Evolutionary conservation across 1,140 invertebrate species (phyloP).

Genomic region (Heliconius melpomene): DNA sequence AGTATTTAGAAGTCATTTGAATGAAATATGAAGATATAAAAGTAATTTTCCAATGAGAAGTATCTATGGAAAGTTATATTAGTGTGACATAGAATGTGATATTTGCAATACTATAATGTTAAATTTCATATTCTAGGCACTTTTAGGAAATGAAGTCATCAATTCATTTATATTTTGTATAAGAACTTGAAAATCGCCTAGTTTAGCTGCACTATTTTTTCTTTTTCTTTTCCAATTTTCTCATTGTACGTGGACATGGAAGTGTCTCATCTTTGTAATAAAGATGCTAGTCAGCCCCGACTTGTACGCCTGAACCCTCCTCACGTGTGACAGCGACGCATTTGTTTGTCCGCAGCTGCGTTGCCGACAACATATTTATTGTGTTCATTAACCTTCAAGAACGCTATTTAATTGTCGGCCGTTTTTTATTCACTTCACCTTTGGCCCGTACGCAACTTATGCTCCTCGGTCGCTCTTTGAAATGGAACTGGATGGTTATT

Average conservation of each 20-base stretch:
- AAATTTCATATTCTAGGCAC: neutral
- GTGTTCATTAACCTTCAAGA: conserved; percentile 81
- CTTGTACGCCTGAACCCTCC: conserved; percentile 58
- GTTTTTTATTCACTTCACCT: conserved; percentile 81
- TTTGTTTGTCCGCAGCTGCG: conserved; percentile 79
- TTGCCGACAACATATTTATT: conserved; percentile 81
- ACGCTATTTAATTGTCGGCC: conserved; percentile 81
- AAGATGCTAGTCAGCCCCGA: conserved; percentile 65
- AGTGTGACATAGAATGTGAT: no score
- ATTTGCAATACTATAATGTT: no score
- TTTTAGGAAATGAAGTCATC: neutral
- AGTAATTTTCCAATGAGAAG: no score
- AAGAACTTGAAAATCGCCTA: no score
- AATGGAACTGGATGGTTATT: conserved; percentile 77
- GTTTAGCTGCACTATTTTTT: no score
- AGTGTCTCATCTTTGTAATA: conserved; percentile 57
- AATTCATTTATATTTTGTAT: no score
- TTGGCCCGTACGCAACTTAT: conserved; percentile 78
- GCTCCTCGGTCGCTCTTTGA: conserved; percentile 76
- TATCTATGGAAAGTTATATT: no score
- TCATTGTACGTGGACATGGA: conserved; percentile 1
- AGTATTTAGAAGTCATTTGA: neutral
- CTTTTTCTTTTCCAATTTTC: conserved; percentile 4
- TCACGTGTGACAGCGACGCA: conserved; percentile 75
- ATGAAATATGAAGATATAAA: no score